Percentiles rank a stretch among this genome's conserved stretches.
phyloP scores from a whole-genome alignment of 1,140 invertebrate species.

The Kradibia gibbosae region DNA sequence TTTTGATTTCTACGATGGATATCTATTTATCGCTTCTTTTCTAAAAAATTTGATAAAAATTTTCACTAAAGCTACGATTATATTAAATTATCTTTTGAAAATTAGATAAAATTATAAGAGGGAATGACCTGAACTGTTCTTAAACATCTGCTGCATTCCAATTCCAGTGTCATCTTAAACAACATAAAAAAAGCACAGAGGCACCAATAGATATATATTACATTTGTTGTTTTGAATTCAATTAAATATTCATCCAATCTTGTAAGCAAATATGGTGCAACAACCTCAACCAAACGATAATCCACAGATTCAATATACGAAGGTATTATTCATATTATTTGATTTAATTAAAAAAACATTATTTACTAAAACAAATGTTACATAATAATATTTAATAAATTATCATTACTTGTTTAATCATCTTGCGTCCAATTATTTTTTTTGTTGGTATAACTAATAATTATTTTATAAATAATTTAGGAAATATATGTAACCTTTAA shows the following conservation, averaged over 20 bases:
- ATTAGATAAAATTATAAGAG: background rate
- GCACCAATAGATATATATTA: background rate
- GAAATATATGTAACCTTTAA: too few species aligned
- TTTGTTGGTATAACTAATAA: too few species aligned
- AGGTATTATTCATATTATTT: conserved; percentile 55
- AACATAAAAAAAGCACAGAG: background rate
- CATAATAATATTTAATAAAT: too few species aligned
- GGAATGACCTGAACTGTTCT: background rate
- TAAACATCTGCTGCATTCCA: background rate
- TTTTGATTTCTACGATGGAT: too few species aligned
- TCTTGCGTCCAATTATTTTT: too few species aligned
- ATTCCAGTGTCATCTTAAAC: background rate
- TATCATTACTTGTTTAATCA: too few species aligned
- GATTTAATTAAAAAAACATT: too few species aligned
- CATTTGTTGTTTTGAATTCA: background rate
- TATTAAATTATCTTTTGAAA: background rate
- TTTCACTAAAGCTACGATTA: too few species aligned
- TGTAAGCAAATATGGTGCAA: conserved; percentile 12
- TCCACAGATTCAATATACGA: conserved; percentile 59
- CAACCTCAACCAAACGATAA: conserved; percentile 37
- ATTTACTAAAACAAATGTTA: too few species aligned
- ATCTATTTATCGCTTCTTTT: too few species aligned
- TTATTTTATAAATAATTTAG: too few species aligned
- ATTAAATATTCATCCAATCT: background rate
- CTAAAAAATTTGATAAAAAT: too few species aligned